Percentiles rank a stretch among this genome's conserved stretches.
These are phyloP conservation scores for Lysiphlebus fabarum DNA, from an alignment of 1,140 invertebrate species.

Conservation along the genomic window DNA sequence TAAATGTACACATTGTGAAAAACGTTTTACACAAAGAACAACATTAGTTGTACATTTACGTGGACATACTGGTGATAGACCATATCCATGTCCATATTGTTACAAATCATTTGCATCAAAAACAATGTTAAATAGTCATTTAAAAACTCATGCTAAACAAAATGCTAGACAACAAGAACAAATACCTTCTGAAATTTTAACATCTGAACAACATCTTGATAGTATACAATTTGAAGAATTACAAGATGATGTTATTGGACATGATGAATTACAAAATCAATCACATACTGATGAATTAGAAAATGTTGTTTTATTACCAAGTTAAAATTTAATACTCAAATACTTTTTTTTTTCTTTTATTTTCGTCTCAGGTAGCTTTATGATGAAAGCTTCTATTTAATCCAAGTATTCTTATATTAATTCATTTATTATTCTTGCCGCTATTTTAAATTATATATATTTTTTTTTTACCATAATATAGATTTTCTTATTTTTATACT, in stretches of 20 bases:
- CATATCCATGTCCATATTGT: slow-evolving; percentile 62
- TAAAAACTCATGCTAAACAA: slow-evolving; percentile 53
- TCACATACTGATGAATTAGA: slow-evolving; percentile 13
- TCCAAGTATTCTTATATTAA: too few species aligned
- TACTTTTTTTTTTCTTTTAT: too few species aligned
- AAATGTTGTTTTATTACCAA: slow-evolving; percentile 20
- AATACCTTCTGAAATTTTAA: not conserved
- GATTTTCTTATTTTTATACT: too few species aligned
- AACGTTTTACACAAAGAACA: slow-evolving; percentile 69
- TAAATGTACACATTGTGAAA: slow-evolving; percentile 66
- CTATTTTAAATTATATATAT: too few species aligned
- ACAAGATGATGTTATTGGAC: slow-evolving; percentile 14
- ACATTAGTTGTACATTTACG: slow-evolving; percentile 56
- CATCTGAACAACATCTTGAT: slow-evolving; percentile 6
- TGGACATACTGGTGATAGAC: slow-evolving; percentile 63
- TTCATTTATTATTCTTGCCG: too few species aligned
- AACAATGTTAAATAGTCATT: slow-evolving; percentile 53
- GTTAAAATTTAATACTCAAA: slow-evolving; percentile 10
- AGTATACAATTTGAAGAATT: slow-evolving; percentile 9
- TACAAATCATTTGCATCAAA: slow-evolving; percentile 53
- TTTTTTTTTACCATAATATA: too few species aligned
- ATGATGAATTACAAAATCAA: slow-evolving; percentile 18
- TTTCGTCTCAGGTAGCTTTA: too few species aligned
- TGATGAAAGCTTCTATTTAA: too few species aligned
- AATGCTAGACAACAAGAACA: slow-evolving; percentile 39